These are phyloP conservation scores for Syndactyla subalaris DNA, from an alignment of 2,797 vertebrate genomes.

Conservation along the genomic window DNA sequence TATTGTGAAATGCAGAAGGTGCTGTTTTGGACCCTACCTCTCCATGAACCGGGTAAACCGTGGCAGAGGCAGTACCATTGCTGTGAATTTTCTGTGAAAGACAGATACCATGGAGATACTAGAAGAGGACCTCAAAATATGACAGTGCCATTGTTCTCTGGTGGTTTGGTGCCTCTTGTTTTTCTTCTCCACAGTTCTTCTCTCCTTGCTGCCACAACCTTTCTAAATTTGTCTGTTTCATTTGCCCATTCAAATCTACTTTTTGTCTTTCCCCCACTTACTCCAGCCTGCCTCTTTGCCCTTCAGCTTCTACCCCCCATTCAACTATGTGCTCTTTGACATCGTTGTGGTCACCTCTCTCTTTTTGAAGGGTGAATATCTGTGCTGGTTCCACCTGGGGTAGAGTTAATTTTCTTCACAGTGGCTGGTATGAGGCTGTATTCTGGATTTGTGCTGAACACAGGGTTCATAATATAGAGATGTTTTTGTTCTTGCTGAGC, in stretches of 20 bases:
- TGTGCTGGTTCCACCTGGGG: not conserved
- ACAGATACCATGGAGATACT: not conserved
- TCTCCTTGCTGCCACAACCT: not conserved
- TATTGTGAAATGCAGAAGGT: not conserved
- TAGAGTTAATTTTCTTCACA: not conserved
- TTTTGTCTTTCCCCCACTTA: not conserved
- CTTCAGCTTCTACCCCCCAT: not conserved
- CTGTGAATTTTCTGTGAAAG: not conserved
- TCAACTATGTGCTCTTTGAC: not conserved
- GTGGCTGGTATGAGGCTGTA: rapidly evolving
- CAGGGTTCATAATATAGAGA: not conserved
- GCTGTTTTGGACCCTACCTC: not conserved
- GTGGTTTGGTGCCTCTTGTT: not conserved
- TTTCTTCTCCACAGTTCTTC: not conserved
- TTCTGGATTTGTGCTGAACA: not conserved
- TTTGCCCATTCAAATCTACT: not conserved
- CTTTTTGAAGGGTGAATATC: not conserved
- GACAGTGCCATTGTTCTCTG: not conserved
- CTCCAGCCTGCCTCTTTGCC: not conserved
- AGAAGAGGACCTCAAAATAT: not conserved
- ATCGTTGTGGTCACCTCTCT: not conserved
- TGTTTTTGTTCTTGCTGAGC: not conserved
- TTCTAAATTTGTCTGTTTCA: not conserved
- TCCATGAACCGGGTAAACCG: not conserved
- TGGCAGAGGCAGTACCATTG: not conserved